These are phyloP conservation scores for Thinocorus orbignyianus DNA, from an alignment of 2,113 vertebrate genomes.

Conservation along the genomic window DNA sequence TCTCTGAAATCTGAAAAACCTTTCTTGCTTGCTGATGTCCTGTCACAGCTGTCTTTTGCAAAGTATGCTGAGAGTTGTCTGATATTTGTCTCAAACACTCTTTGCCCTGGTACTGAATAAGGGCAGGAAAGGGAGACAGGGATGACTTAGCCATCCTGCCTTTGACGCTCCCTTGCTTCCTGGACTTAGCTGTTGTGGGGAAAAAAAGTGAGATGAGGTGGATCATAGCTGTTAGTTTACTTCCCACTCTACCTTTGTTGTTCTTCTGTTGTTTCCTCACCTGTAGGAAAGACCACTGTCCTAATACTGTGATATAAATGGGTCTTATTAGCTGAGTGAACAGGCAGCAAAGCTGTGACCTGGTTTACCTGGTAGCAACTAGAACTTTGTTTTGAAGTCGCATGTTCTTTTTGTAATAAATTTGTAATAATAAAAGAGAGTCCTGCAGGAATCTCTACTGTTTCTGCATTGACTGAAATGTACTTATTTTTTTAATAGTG, in stretches of 20 bases:
- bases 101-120: background rate
- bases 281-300: background rate
- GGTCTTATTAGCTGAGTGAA: background rate
- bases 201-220: background rate
- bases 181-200: background rate
- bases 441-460: background rate
- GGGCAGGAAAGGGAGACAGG: background rate
- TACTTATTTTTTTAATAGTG: background rate
- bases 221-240: background rate
- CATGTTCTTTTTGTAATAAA: no score
- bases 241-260: background rate
- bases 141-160: background rate
- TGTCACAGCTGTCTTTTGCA: background rate
- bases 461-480: background rate
- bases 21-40: background rate
- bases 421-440: no score
- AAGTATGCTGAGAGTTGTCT: background rate
- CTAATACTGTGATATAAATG: background rate
- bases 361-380: background rate
- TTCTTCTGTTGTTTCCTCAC: background rate
- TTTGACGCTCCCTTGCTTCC: background rate
- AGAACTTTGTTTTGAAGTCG: background rate
- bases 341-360: background rate
- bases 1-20: background rate
- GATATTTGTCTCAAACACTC: fast-evolving